Base-by-base conservation (phyloP, 2,888 invertebrate species). In the Phasia obesa region DNA sequence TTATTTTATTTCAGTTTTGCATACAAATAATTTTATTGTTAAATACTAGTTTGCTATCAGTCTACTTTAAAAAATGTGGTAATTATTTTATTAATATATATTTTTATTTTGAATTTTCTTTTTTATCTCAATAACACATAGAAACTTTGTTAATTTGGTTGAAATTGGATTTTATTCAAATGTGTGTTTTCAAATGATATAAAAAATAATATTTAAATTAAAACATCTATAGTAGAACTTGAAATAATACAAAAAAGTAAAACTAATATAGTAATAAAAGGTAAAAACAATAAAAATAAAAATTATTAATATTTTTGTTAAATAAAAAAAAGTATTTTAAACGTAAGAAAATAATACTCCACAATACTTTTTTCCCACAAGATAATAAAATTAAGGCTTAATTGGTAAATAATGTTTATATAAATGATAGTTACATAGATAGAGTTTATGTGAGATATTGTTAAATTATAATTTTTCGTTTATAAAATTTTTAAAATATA, bases 11-110 rank as follows among this genome's bases (percentile, higher is more conserved):
- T 73, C 55, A 25, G 55, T 69, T 70, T 71, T 79, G 64, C 71
- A 83, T 79, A 83, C 79, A 83, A 83, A 83, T 83, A 83, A 62
- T 80, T 79, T 55, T 55, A 51, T 67, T 67, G 71, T 85, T 75
- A 75, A 84, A 77, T 84, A 84, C 87, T 89, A 88, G 86, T 84
- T 88, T 88, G 84, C 90, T 88, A 86, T 89, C 89, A 89, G 90
- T 89, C 89, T 89, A 90, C 90, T 84, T 74, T 77, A 65, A 80
- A 76, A 76, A 81, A 80, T 77, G 42, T 60, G 77, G 69, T 77
- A 69, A 74, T 77, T 73, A 60, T 57, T 49, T 62, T 60, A 19
- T 64, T 53, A 21, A 9, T 71, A 15, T 13, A 27, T 47, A 47
- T 47, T 57, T 44, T 31, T 44, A 4, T 44, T 73, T 42, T 6